A percentile compares a stretch with the other conserved stretches of the same genome.
phyloP scores from a whole-genome alignment of 2,888 invertebrate genomes.

The Meghimatium bilineatum region DNA sequence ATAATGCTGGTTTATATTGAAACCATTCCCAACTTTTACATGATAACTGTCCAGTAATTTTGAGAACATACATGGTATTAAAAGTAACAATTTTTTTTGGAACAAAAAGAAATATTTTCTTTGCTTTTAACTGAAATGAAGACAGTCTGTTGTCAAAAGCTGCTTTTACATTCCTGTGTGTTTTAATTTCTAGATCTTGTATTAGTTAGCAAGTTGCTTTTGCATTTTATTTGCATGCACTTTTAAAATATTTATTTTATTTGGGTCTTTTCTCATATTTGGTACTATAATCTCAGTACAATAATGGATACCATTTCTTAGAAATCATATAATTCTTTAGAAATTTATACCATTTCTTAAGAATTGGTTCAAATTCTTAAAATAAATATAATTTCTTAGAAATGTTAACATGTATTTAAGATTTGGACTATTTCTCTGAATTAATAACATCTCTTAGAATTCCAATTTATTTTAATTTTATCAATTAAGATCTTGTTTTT shows the following conservation, averaged over 20 bases:
- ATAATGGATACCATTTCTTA: no score
- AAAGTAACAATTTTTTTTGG: background rate
- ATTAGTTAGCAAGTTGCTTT: background rate
- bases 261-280: background rate
- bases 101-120: background rate
- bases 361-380: no score
- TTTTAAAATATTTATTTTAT: background rate
- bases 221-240: background rate
- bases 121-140: background rate
- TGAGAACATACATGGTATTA: background rate
- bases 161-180: constrained; percentile 16
- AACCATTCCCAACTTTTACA: background rate
- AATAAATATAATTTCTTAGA: no score
- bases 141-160: background rate
- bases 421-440: no score
- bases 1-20: background rate
- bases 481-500: background rate
- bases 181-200: background rate
- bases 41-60: background rate
- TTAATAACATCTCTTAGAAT: background rate
- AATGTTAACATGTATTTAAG: no score
- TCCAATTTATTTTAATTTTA: constrained; percentile 4
- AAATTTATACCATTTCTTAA: no score
- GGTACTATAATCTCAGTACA: background rate
- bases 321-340: no score